Evolutionary conservation across 2,888 invertebrate genomes (phyloP).

Genomic region (Diarsia dahlii): DNA sequence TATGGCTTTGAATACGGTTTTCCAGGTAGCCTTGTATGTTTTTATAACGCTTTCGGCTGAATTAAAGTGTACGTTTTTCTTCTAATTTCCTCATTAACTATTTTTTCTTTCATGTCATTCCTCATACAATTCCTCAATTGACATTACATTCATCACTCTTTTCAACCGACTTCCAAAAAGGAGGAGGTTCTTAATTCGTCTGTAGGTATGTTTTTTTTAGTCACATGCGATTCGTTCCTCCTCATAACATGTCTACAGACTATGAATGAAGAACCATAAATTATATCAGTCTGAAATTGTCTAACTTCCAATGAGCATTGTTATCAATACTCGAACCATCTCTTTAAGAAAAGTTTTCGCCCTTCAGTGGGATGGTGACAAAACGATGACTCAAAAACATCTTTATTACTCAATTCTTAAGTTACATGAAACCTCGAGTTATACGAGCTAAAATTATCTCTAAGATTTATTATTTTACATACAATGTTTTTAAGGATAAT

Average conservation of each 20-base stretch:
- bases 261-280: neutral
- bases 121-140: too few relatives aligned
- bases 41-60: neutral
- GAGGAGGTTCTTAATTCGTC: too few relatives aligned
- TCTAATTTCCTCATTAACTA: too few relatives aligned
- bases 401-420: neutral
- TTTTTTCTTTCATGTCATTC: too few relatives aligned
- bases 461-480: constrained; percentile 24
- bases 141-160: too few relatives aligned
- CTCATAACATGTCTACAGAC: too few relatives aligned
- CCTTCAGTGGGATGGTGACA: neutral
- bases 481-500: constrained; percentile 23
- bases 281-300: neutral
- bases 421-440: constrained; percentile 13
- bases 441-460: constrained; percentile 15
- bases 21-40: constrained; percentile 8
- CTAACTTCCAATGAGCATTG: neutral
- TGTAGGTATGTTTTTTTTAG: too few relatives aligned
- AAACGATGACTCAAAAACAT: constrained; percentile 7
- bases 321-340: neutral
- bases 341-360: neutral
- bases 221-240: too few relatives aligned
- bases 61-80: neutral
- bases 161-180: too few relatives aligned
- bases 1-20: constrained; percentile 3